Evolutionary conservation across 2,797 vertebrate species (phyloP).

Genomic region (Alauda arvensis): DNA sequence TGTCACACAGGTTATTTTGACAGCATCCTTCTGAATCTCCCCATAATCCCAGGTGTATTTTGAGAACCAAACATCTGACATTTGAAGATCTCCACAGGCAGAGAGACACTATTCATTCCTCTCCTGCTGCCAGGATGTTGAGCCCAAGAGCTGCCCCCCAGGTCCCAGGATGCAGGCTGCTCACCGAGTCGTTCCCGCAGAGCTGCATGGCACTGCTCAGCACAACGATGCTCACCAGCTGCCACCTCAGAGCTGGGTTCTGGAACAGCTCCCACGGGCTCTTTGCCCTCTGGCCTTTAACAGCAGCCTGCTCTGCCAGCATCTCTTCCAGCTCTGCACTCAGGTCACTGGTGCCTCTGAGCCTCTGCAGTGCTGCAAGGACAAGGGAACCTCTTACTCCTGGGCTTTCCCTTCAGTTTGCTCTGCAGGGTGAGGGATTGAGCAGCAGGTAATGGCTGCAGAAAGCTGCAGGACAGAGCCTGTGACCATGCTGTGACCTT

Average conservation of each 20-base stretch:
- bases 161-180: accelerated
- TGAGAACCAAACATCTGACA: neutral
- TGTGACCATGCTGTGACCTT: neutral
- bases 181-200: conserved; percentile 87
- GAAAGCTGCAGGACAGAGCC: neutral
- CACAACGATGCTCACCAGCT: conserved; percentile 80
- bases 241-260: conserved; percentile 78
- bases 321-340: conserved; percentile 83
- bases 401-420: neutral
- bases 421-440: neutral
- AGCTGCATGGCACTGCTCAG: conserved; percentile 91
- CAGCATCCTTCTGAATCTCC: neutral
- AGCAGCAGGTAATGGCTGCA: neutral
- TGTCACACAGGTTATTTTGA: neutral
- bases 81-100: neutral
- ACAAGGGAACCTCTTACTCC: neutral
- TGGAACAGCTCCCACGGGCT: conserved; percentile 79
- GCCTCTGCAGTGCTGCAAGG: conserved; percentile 74
- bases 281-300: conserved; percentile 64
- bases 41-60: neutral
- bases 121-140: neutral
- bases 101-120: neutral
- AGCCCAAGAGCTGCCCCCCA: neutral
- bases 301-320: conserved; percentile 79
- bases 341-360: conserved; percentile 77